Base-by-base conservation (phyloP, 2,113 vertebrate species). In the Corythornis cristatus region DNA sequence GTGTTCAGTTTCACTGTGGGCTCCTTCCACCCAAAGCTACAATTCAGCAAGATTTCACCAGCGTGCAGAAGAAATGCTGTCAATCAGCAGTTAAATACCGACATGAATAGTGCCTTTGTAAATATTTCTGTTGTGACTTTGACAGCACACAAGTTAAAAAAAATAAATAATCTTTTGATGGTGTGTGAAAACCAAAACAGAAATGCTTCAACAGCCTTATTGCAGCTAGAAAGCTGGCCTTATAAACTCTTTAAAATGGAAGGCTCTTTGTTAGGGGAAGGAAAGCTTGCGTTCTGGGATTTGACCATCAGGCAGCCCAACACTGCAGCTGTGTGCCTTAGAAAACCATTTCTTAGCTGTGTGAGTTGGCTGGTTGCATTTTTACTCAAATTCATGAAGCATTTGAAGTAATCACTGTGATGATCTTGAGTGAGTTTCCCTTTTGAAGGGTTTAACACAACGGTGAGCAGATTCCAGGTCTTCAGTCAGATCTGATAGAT, bases 121-220 rank as follows among this genome's bases (percentile, higher is more conserved):
- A 88, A 78, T 75, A 89, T 56, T 94, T 91, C 89, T 89, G 50
- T 88, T 76, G 70, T 83, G 76, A 37, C 43, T 93, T 92, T 73
- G 82, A 83, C 92, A 94, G 75, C 50, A 67, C 65, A 80, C 60
- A 83, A 82, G 43, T 56, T 62, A 80, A 88, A 95, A 94, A 74
- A 96, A 96, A 95, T 94, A 74, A 96, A 96, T 93, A 95, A 81
- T 85, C 95, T 87, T 94, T 89, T 87, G 74, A 95, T 54, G 77
- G 85, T 18, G 71, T 68, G 87, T 3, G 23, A 75, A 86, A 96
- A 95, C 65, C 80, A 96, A 95, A 93, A 72, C 70, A 61, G 71
- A 85, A 95, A 91, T 4, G 4, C 74, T 90, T 91, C 66, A 84
- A 66, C 62, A 93, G 37, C 50, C 61, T 89, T 85, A 37, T 85